Evolutionary conservation across 2,797 vertebrate species (phyloP), one percentile per base, ranked within the genome.

Genomic region (Amazona ochrocephala): DNA sequence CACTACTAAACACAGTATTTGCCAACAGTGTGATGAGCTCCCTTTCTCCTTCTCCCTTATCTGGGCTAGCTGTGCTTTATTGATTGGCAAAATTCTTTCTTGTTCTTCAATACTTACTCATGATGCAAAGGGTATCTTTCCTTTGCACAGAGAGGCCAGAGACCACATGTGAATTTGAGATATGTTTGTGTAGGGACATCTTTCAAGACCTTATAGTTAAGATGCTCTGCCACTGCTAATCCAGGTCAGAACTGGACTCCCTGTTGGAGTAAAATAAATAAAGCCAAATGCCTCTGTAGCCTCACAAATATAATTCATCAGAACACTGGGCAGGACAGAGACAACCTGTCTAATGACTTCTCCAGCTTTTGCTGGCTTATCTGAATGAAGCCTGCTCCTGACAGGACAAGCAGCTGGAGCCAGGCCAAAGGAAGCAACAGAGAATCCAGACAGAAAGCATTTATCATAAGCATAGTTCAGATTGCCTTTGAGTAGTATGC

Each of bases 201-300:
- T 84, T 97, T 88, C 81, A 92, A 64, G 75, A 88, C n/a, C 61
- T 92, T 87, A 39, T 61, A 65, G 45, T 83, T 82, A 94, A 90
- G 41, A 53, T 41, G 24, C 44, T 88, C 84, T 96, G 80, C 32
- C 78, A 72, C 87, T 67, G 50, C 42, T 96, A 91, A 95, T 94
- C 66, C 44, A 10, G 42, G 74, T 92, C 64, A 85, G 76, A 68
- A 44, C 30, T 76, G 80, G 23, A 47, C 87, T 95, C 91, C 62
- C 44, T 41, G 11, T 6, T 90, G 60, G 32, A 88, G 41, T 68
- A 62, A 93, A 94, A 90, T 73, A 93, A 94, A 86, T 86, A 87
- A 89, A 70, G 64, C 56, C 29, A 73, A 87, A 94, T 65, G 42
- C 16, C 62, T 85, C 72, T 72, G 45, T 27, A 89, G 65, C 24